Evolutionary conservation across 2,888 invertebrate species (phyloP), one percentile per base, ranked within the genome.

Genomic region (Panzeria rudis): DNA sequence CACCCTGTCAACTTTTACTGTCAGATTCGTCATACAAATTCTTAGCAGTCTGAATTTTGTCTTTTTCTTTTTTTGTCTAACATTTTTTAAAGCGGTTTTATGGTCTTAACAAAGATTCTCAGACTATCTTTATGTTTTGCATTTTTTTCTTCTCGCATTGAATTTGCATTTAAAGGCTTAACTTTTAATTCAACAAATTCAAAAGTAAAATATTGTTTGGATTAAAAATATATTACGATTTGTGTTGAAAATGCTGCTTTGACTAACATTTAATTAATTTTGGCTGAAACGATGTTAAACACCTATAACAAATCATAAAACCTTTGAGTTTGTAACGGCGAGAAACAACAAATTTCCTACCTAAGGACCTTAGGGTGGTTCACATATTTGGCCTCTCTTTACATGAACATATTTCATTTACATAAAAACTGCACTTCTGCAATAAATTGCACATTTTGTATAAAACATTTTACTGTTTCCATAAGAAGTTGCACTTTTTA

Each of bases 1-100:
- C 71, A 76, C 69, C 25, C 61, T 61, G 69, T 41, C 69, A 61
- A 44, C 61, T 61, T 54, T 66, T 38, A 15, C 47, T 75, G 20
- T 9, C 41, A 66, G 6, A 68, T 66, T 79, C 75, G 69, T 79
- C 62, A 79, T 62, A 79, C 38, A 56, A 68, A 47, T 47, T 59
- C 38, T 64, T 25, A 20, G 17, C 8, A 17, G 25, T 52, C 50
- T 62, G 64, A 52, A 64, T 29, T 20, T 29, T 52, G 8, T 9
- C 25, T 32, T 20, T 17, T 2, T 35, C 5, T 50, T 44, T 66
- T 0, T 41, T 6, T 23, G 6, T 47, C 7, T 59, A 9, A 13
- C 6, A 5, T 1, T 41, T 17, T 20, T 23, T 13, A 25, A 61
- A 25, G 38, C 32, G 20, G 41, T 44, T 35, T 75, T 62, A n/a